Percentiles rank a stretch among this genome's conserved stretches.
Evolutionary conservation across 2,888 invertebrate genomes (phyloP).

Genomic region (Chloroclysta siterata): DNA sequence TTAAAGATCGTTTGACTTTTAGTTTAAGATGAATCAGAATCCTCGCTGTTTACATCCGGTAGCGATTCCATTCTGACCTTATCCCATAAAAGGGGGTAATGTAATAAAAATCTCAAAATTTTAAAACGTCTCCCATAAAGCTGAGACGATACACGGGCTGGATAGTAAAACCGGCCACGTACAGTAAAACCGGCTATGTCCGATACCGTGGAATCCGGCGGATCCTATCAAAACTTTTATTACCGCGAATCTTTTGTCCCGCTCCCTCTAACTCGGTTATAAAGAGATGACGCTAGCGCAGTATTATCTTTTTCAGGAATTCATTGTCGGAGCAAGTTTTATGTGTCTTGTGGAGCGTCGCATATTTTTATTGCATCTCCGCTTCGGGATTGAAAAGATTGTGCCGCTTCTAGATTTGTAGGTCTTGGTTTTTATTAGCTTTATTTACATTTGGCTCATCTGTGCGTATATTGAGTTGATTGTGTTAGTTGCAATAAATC

Average conservation of each 20-base stretch:
- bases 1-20: background rate
- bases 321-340: conserved; percentile 82
- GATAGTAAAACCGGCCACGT: conserved; percentile 68
- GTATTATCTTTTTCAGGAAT: conserved; percentile 82
- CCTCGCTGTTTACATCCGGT: conserved; percentile 43
- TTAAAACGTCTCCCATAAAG: conserved; percentile 72
- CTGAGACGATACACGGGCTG: conserved; percentile 68
- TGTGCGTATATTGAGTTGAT: conserved; percentile 10
- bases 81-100: conserved; percentile 50
- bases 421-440: conserved; percentile 45
- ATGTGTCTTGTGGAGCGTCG: conserved; percentile 74
- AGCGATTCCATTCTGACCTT: conserved; percentile 49
- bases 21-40: background rate
- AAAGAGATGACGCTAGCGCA: conserved; percentile 69
- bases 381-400: conserved; percentile 69
- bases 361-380: conserved; percentile 81
- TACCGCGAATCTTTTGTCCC: conserved; percentile 71
- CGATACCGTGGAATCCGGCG: conserved; percentile 77
- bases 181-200: conserved; percentile 74
- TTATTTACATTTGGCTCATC: conserved; percentile 27
- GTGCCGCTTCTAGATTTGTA: conserved; percentile 50
- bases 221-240: conserved; percentile 83
- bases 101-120: conserved; percentile 70
- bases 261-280: conserved; percentile 66
- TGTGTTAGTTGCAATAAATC: background rate